A percentile compares a stretch with the other conserved stretches of the same genome.
Conservation (phyloP, 1,140 invertebrate species). For the Drosophila punjabiensis region DNA sequence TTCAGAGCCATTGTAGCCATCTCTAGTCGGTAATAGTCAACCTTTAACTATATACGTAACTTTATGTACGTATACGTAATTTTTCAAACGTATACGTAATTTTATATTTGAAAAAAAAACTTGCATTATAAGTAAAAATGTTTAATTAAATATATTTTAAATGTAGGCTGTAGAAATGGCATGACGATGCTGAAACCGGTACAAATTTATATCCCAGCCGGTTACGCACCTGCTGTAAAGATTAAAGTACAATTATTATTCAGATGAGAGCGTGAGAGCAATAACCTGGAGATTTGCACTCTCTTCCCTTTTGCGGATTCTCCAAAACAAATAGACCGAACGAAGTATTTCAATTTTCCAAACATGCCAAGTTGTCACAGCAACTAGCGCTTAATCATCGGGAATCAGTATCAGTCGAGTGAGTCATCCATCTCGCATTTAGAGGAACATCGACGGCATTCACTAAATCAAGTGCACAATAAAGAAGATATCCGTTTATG, state of each 20-base stretch:
- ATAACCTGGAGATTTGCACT: background rate
- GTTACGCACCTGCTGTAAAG: constrained; percentile 12
- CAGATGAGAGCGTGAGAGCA: constrained; percentile 4
- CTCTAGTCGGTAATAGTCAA: too few species aligned
- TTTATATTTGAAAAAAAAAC: background rate
- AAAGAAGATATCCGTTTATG: constrained; percentile 31
- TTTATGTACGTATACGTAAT: background rate
- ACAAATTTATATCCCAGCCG: background rate
- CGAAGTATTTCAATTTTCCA: constrained; percentile 9
- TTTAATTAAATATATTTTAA: background rate
- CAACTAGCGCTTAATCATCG: constrained; percentile 30
- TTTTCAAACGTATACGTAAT: background rate
- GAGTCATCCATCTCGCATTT: constrained; percentile 27
- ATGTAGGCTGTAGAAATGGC: constrained; percentile 17
- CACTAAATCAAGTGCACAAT: constrained; percentile 49
- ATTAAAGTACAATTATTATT: constrained; percentile 18
- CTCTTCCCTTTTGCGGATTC: background rate
- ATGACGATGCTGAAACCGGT: background rate
- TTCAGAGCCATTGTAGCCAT: too few species aligned
- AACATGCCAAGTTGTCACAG: constrained; percentile 1
- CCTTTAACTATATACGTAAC: background rate
- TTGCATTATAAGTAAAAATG: background rate
- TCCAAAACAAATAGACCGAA: constrained; percentile 3
- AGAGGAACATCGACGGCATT: constrained; percentile 4
- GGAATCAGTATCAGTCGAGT: constrained; percentile 15